Conservation (phyloP, 2,113 vertebrate genomes). For the Strix uralensis region DNA sequence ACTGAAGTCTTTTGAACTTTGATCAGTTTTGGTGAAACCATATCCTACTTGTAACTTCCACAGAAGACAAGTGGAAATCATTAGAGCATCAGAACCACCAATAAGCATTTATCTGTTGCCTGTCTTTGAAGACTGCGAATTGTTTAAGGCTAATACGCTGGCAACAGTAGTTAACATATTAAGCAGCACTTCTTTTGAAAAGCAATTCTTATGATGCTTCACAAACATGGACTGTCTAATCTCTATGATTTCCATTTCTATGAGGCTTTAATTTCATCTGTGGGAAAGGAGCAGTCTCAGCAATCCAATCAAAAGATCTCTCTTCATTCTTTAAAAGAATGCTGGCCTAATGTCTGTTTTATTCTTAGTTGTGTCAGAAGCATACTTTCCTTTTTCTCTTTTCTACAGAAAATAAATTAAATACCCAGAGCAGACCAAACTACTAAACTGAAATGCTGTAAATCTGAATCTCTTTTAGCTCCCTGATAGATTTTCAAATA, state of each 20-base stretch:
- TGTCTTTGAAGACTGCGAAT: not conserved
- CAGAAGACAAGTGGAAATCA: not conserved
- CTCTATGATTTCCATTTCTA: not conserved
- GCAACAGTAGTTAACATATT: not conserved
- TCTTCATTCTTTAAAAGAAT: not conserved
- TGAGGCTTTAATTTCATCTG: not conserved
- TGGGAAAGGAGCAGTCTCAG: not conserved
- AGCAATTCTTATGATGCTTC: not conserved
- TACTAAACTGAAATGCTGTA: not conserved
- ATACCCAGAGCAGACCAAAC: not conserved
- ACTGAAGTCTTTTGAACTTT: not conserved
- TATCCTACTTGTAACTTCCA: not conserved
- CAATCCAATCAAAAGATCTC: not conserved
- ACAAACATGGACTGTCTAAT: not conserved
- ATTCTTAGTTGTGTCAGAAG: not conserved
- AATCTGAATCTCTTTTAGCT: not conserved
- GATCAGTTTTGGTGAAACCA: not conserved
- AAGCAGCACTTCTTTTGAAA: not conserved
- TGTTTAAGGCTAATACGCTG: not conserved
- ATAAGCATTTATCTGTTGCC: not conserved
- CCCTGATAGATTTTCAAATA: not conserved
- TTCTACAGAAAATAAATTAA: not conserved
- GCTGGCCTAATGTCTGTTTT: not conserved
- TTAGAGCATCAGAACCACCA: not conserved
- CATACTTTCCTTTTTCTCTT: not conserved